These are phyloP conservation scores for Seira sanloemensis DNA, from an alignment of 2,888 invertebrate genomes.

Conservation along the genomic window DNA sequence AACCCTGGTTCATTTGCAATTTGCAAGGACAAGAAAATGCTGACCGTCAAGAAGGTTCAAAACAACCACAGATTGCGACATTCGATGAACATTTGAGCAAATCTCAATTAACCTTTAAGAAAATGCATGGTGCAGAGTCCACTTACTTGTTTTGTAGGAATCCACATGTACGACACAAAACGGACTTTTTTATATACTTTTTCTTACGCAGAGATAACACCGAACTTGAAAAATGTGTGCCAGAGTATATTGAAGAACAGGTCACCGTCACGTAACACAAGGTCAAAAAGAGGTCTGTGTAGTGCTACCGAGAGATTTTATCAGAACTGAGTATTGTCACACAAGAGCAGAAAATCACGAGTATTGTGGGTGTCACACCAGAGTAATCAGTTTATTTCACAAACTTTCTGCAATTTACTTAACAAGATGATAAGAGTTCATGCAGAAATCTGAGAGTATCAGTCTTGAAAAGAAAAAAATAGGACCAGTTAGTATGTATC, in stretches of 20 bases:
- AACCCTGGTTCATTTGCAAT: not conserved
- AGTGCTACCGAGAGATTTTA: too few relatives aligned
- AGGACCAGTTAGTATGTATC: too few relatives aligned
- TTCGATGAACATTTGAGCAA: too few relatives aligned
- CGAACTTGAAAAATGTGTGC: constrained; percentile 7
- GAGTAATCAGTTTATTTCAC: too few relatives aligned
- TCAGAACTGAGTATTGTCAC: too few relatives aligned
- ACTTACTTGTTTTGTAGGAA: constrained; percentile 12
- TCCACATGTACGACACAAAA: not conserved
- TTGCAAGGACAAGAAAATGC: not conserved
- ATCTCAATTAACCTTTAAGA: not conserved
- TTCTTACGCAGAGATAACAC: not conserved
- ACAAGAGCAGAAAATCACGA: too few relatives aligned
- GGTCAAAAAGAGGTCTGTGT: too few relatives aligned
- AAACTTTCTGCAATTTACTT: too few relatives aligned
- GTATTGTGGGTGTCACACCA: too few relatives aligned
- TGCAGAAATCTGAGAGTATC: too few relatives aligned
- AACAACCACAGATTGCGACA: not conserved
- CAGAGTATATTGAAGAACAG: not conserved
- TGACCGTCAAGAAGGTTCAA: not conserved
- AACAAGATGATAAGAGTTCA: too few relatives aligned
- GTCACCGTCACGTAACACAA: constrained; percentile 6
- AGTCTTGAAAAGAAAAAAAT: too few relatives aligned
- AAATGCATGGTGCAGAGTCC: not conserved
- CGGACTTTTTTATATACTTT: not conserved